A percentile compares a stretch with the other conserved stretches of the same genome.
phyloP scores from a whole-genome alignment of 2,888 invertebrate genomes.

The Lissocephala sabroskyi region DNA sequence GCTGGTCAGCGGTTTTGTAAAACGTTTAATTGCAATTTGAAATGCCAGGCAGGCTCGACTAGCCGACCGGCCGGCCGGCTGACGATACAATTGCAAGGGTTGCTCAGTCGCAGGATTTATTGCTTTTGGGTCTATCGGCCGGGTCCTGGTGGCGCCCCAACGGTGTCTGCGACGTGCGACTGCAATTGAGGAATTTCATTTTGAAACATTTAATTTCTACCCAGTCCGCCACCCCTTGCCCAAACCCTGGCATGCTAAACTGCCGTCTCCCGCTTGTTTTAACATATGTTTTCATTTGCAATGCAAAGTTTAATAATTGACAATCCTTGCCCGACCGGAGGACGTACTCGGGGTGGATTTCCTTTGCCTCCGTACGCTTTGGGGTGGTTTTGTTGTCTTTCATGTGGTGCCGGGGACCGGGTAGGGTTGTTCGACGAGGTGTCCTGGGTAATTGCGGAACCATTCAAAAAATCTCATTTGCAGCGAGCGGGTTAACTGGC shows the following conservation, averaged over 20 bases:
- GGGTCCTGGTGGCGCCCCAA: slow-evolving; percentile 4
- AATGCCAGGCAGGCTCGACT: slow-evolving; percentile 46
- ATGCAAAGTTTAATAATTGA: slow-evolving; percentile 64
- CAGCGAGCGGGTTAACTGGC: neutral
- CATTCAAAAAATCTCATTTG: too few relatives aligned
- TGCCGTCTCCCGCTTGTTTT: slow-evolving; percentile 39
- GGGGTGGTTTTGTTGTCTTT: too few relatives aligned
- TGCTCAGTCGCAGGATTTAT: slow-evolving; percentile 50
- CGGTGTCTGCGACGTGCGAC: slow-evolving; percentile 36
- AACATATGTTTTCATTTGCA: slow-evolving; percentile 62
- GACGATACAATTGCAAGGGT: slow-evolving; percentile 40
- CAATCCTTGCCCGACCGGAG: slow-evolving; percentile 28
- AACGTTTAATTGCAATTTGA: slow-evolving; percentile 68
- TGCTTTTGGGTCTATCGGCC: slow-evolving; percentile 56
- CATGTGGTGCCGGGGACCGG: too few relatives aligned
- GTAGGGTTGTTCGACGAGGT: too few relatives aligned
- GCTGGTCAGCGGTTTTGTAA: slow-evolving; percentile 61
- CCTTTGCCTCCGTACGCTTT: neutral
- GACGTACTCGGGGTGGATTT: slow-evolving; percentile 29
- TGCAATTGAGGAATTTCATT: slow-evolving; percentile 67
- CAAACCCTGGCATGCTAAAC: slow-evolving; percentile 39
- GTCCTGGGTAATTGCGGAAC: too few relatives aligned
- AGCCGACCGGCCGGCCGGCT: slow-evolving; percentile 12
- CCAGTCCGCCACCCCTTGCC: neutral
- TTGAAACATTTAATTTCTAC: slow-evolving; percentile 62